Conservation (phyloP, 1,140 invertebrate species). For the Lasaia peninsularis region DNA sequence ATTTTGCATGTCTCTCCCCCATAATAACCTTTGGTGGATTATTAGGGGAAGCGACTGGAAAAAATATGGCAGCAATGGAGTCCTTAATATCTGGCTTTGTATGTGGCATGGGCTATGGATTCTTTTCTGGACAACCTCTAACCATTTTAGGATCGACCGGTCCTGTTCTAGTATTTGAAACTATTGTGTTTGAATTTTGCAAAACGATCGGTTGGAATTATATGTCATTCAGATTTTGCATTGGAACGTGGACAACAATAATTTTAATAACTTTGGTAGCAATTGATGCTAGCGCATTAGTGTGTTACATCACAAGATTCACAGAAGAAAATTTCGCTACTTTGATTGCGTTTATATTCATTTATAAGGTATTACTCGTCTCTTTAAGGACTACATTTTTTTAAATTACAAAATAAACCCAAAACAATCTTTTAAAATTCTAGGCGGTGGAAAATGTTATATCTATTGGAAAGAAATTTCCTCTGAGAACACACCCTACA, state of each 20-base stretch:
- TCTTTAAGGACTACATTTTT: not conserved
- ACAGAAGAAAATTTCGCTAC: conserved; percentile 99
- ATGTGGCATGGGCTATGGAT: conserved; percentile 95
- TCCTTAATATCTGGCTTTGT: conserved; percentile 97
- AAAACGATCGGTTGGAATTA: conserved; percentile 91
- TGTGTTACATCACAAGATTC: conserved; percentile 99
- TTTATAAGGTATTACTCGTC: conserved; percentile 88
- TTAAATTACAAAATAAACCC: not conserved
- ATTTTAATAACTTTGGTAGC: conserved; percentile 94
- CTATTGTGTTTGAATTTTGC: conserved; percentile 97
- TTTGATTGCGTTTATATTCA: conserved; percentile 98
- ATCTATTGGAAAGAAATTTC: conserved; percentile 89
- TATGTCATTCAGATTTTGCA: conserved; percentile 95
- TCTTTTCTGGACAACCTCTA: conserved; percentile 98
- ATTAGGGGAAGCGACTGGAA: conserved; percentile 95
- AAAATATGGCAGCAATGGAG: conserved; percentile 99
- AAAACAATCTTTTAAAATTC: conserved; percentile 35
- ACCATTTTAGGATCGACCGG: conserved; percentile 98
- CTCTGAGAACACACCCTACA: conserved; percentile 81
- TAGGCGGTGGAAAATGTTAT: conserved; percentile 91
- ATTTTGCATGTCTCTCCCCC: conserved; percentile 98
- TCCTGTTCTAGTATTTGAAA: conserved; percentile 98
- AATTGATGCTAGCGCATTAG: conserved; percentile 96
- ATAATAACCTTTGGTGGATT: conserved; percentile 98
- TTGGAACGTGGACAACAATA: conserved; percentile 94